Conservation (phyloP, 2,888 invertebrate species). For the Erynnis tages region DNA sequence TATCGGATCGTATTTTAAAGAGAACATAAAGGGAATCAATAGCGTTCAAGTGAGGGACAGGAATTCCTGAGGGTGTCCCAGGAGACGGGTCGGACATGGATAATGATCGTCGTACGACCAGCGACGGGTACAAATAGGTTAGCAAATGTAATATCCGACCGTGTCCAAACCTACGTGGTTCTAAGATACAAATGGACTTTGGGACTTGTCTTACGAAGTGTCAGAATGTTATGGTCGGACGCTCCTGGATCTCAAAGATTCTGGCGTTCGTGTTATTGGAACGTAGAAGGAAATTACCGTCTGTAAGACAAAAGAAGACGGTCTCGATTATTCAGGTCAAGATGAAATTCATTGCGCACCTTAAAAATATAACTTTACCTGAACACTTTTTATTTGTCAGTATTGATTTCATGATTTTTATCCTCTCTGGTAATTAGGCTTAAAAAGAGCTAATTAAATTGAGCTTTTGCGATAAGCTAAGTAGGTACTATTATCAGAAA, state of each 20-base stretch:
- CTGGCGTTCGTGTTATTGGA: too few species aligned
- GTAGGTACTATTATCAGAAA: too few species aligned
- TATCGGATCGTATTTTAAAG: slow-evolving; percentile 65
- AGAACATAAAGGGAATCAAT: slow-evolving; percentile 64
- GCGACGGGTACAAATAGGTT: slow-evolving; percentile 78
- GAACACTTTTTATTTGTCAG: too few species aligned
- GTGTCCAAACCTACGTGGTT: slow-evolving; percentile 53
- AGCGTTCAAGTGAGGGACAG: slow-evolving; percentile 51
- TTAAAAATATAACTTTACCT: too few species aligned
- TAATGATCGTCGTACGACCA: slow-evolving; percentile 72
- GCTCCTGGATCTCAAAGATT: background rate
- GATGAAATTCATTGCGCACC: too few species aligned
- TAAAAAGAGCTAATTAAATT: too few species aligned
- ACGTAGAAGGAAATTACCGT: too few species aligned
- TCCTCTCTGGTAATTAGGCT: too few species aligned
- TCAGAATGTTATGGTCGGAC: background rate
- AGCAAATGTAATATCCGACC: slow-evolving; percentile 79
- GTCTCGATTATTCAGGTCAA: too few species aligned
- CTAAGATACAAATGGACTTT: slow-evolving; percentile 65
- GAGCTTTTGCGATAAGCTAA: too few species aligned
- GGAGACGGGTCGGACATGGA: slow-evolving; percentile 68
- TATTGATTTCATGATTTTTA: too few species aligned
- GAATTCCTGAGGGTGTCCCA: slow-evolving; percentile 51
- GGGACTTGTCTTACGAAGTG: slow-evolving; percentile 5
- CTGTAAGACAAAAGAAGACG: too few species aligned